These are phyloP conservation scores for Catharus fuscescens DNA, from an alignment of 2,113 vertebrate genomes.

Conservation along the genomic window DNA sequence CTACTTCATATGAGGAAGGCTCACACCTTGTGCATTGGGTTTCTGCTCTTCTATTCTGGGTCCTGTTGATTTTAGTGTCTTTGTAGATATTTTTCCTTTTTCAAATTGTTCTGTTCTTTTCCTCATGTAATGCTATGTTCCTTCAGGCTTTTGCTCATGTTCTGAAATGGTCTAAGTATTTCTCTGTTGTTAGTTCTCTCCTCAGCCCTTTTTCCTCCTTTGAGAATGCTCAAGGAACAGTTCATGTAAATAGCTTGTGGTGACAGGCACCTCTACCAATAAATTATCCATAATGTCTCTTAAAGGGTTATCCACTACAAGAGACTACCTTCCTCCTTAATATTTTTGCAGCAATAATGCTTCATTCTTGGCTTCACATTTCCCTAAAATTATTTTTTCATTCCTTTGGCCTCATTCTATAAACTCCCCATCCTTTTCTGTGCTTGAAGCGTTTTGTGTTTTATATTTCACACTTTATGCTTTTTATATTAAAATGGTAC, in stretches of 20 bases:
- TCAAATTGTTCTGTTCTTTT: neutral
- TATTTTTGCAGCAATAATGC: neutral
- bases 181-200: neutral
- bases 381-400: conserved; percentile 25
- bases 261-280: neutral
- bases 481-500: neutral
- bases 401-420: conserved; percentile 28
- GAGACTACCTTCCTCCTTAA: neutral
- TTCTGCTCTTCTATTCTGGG: neutral
- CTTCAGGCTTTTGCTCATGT: neutral
- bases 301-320: neutral
- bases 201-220: neutral
- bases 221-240: neutral
- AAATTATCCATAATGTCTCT: neutral
- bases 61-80: neutral
- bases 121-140: neutral
- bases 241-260: neutral
- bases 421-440: neutral
- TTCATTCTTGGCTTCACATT: conserved; percentile 15
- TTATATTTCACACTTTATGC: conserved; percentile 41
- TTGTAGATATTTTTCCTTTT: neutral
- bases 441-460: conserved; percentile 38
- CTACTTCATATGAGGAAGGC: neutral
- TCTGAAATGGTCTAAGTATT: neutral
- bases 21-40: neutral